Percentiles rank a stretch among this genome's conserved stretches.
Conservation (phyloP, 2,797 vertebrate species). For the Micrastur ruficollis region DNA sequence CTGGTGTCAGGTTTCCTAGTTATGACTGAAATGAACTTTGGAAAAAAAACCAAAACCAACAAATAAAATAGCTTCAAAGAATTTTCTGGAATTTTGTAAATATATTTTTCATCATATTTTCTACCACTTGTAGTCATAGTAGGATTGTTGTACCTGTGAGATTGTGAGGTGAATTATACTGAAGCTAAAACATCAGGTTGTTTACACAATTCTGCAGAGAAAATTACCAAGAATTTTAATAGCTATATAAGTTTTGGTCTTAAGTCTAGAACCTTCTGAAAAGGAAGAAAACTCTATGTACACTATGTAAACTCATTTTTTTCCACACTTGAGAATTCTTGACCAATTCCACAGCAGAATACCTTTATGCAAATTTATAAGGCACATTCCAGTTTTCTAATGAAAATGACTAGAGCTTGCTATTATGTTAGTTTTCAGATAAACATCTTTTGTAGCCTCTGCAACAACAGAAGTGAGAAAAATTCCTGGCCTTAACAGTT, state of each 20-base stretch:
- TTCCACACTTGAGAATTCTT: not conserved
- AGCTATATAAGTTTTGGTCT: not conserved
- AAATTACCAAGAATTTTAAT: not conserved
- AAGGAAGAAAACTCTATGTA: not conserved
- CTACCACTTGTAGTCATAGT: not conserved
- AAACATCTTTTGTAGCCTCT: not conserved
- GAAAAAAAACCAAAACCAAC: not conserved
- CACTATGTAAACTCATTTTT: not conserved
- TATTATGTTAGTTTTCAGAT: not conserved
- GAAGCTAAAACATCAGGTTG: not conserved
- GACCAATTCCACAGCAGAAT: not conserved
- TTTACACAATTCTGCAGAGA: not conserved
- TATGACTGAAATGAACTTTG: not conserved
- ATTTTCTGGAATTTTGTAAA: not conserved
- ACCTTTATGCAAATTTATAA: not conserved
- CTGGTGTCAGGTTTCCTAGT: not conserved
- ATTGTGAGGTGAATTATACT: not conserved
- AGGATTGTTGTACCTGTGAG: not conserved
- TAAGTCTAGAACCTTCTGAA: not conserved
- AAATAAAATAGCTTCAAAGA: not conserved
- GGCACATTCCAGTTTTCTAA: not conserved
- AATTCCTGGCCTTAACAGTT: not conserved
- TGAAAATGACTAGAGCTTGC: not conserved
- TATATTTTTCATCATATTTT: not conserved
- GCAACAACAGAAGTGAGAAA: not conserved